A percentile compares a stretch with the other conserved stretches of the same genome.
Conservation (phyloP, 2,113 vertebrate species). For the Hemiscyllium ocellatum region DNA sequence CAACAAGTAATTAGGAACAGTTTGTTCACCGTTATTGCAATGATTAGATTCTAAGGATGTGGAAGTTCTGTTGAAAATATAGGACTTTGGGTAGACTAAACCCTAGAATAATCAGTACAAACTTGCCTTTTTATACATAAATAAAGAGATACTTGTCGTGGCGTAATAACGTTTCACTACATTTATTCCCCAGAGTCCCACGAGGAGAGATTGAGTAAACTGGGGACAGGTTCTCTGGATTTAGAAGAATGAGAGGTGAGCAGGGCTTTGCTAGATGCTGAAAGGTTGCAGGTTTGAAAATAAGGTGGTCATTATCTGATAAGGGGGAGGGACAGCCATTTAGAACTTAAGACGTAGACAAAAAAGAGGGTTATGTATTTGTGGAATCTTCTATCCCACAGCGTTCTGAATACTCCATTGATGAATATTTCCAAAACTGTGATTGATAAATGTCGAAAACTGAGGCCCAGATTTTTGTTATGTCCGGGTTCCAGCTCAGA, state of each 20-base stretch:
- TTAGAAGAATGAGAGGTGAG: background rate
- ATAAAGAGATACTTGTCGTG: background rate
- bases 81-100: background rate
- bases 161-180: background rate
- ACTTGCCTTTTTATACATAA: background rate
- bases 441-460: background rate
- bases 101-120: background rate
- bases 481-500: no score
- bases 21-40: background rate
- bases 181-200: background rate
- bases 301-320: background rate
- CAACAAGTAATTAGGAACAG: background rate
- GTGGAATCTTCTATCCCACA: background rate
- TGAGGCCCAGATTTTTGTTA: background rate
- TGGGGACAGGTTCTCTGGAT: background rate
- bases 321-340: background rate
- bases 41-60: background rate
- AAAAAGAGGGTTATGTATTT: background rate
- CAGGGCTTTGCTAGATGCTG: background rate
- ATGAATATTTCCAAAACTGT: background rate
- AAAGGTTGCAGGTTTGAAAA: background rate
- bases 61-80: background rate
- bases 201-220: background rate
- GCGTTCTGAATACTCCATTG: background rate
- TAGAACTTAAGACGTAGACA: background rate